phyloP scores from a whole-genome alignment of 2,888 invertebrate genomes.

The Digitonthophagus gazella region DNA sequence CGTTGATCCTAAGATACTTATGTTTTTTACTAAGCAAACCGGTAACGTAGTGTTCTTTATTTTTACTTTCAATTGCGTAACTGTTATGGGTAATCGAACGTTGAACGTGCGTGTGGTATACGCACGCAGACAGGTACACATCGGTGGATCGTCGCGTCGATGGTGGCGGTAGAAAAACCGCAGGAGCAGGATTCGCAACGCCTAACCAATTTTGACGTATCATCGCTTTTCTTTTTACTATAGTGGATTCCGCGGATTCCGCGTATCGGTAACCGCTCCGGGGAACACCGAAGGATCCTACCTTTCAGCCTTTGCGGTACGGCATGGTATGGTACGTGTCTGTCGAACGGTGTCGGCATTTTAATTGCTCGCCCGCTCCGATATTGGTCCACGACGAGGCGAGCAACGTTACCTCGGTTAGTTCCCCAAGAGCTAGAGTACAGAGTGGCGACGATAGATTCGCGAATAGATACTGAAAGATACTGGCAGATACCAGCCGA shows the following conservation, averaged over 20 bases:
- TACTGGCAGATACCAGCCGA: too few relatives aligned
- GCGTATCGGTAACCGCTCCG: not conserved
- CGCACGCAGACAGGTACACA: not conserved
- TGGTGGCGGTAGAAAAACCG: not conserved
- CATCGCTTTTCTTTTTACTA: not conserved
- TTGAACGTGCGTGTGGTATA: not conserved
- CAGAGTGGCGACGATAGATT: not conserved
- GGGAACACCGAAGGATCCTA: not conserved
- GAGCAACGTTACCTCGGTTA: not conserved
- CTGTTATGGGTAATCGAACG: not conserved
- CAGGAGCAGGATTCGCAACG: not conserved
- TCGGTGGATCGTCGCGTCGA: not conserved
- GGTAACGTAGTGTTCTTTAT: not conserved
- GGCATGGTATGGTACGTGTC: not conserved
- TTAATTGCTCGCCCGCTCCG: conserved; percentile 11
- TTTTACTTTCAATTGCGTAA: not conserved
- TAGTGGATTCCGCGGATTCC: not conserved
- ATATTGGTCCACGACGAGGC: not conserved
- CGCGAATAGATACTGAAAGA: too few relatives aligned
- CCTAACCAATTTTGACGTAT: not conserved
- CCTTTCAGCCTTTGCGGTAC: not conserved
- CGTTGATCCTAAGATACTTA: not conserved
- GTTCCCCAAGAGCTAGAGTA: not conserved
- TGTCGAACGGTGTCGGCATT: conserved; percentile 4
- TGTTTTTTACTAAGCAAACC: not conserved